These are phyloP conservation scores for Ophion ventricosus DNA, from an alignment of 2,888 invertebrate genomes.

Conservation along the genomic window DNA sequence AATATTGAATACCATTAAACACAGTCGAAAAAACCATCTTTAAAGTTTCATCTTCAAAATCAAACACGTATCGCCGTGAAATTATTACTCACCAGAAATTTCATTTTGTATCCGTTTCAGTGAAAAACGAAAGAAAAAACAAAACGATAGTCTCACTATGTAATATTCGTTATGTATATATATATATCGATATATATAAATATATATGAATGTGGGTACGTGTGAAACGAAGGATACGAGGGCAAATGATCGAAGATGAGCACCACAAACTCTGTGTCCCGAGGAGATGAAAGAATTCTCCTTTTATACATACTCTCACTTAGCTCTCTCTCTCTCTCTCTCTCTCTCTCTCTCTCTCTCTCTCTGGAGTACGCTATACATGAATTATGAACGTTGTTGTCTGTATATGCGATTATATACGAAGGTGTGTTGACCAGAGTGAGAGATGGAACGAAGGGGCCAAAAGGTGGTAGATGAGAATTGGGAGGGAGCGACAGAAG, in stretches of 20 bases:
- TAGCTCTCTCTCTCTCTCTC: conserved; percentile 73
- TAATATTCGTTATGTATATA: conserved; percentile 15
- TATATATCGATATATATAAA: neutral
- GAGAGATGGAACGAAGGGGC: conserved; percentile 35
- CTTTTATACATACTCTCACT: conserved; percentile 83
- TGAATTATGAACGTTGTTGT: conserved; percentile 74
- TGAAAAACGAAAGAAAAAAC: conserved; percentile 18
- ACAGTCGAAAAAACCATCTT: neutral
- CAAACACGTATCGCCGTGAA: neutral
- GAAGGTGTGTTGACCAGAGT: conserved; percentile 61
- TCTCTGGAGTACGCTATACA: conserved; percentile 65
- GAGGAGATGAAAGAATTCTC: conserved; percentile 81
- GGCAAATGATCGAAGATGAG: conserved; percentile 72
- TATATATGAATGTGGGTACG: neutral
- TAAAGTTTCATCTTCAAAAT: neutral
- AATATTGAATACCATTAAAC: neutral
- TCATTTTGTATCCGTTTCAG: conserved; percentile 81
- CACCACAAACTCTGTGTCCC: conserved; percentile 76
- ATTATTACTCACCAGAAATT: conserved; percentile 83
- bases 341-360: conserved; percentile 79
- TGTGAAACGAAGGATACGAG: conserved; percentile 33
- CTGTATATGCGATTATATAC: conserved; percentile 64
- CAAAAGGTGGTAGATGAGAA: conserved; percentile 19
- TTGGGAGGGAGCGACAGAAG: neutral
- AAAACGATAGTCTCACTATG: conserved; percentile 55